Evolutionary conservation across 2,888 invertebrate species (phyloP).

Genomic region (Hypena proboscidalis): DNA sequence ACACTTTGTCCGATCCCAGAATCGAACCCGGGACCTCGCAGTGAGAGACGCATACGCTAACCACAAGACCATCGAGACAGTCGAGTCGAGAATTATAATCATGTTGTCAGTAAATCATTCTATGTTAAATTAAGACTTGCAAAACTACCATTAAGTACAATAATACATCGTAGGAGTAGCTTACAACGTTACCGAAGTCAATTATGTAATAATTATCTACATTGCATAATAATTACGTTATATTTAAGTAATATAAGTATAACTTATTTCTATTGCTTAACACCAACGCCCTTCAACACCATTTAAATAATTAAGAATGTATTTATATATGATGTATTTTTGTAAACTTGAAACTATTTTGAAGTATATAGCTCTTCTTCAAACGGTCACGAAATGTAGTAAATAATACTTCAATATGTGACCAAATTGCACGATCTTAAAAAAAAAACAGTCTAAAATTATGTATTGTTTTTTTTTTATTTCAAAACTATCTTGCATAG

Average conservation of each 20-base stretch:
- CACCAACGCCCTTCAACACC: conserved; percentile 16
- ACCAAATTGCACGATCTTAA: no score
- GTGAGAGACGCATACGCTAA: not conserved
- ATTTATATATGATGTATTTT: conserved; percentile 36
- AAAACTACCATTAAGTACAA: conserved; percentile 76
- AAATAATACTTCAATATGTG: no score
- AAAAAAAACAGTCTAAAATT: no score
- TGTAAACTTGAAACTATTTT: conserved; percentile 28
- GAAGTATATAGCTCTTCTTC: conserved; percentile 6
- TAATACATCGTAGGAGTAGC: conserved; percentile 68
- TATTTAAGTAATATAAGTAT: conserved; percentile 37
- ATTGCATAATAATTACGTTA: conserved; percentile 46
- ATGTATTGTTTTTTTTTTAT: no score
- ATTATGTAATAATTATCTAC: conserved; percentile 61
- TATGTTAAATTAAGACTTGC: conserved; percentile 48
- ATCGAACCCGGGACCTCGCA: no score
- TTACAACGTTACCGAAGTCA: conserved; percentile 73
- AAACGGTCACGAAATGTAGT: not conserved
- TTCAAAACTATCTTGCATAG: no score
- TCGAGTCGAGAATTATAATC: no score
- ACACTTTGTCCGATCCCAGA: no score
- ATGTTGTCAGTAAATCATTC: not conserved
- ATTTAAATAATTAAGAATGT: conserved; percentile 17
- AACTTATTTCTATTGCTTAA: conserved; percentile 38
- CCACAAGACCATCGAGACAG: no score